These are phyloP conservation scores for Phasia obesa DNA, from an alignment of 2,888 invertebrate species.

Conservation along the genomic window DNA sequence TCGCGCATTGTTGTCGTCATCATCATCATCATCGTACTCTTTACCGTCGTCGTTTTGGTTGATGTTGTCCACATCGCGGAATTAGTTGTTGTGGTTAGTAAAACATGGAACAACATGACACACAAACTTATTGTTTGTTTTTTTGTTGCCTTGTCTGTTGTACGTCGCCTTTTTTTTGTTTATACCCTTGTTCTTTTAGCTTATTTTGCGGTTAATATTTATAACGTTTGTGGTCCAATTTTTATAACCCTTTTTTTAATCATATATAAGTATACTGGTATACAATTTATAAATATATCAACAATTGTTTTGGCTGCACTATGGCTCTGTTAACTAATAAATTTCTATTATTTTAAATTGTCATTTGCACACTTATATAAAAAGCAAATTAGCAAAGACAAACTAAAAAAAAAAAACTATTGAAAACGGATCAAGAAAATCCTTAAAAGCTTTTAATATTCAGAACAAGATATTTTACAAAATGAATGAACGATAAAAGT, in stretches of 20 bases:
- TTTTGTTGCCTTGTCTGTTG: constrained; percentile 25
- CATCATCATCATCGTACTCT: constrained; percentile 27
- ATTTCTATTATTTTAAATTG: not conserved
- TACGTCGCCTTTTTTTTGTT: constrained; percentile 64
- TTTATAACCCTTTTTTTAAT: constrained; percentile 61
- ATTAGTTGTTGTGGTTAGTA: constrained; percentile 79
- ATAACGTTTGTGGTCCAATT: constrained; percentile 79
- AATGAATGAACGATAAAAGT: too few species aligned
- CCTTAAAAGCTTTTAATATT: too few species aligned
- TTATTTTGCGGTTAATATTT: constrained; percentile 68
- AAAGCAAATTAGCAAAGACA: too few species aligned
- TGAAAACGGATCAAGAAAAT: too few species aligned
- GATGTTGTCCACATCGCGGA: constrained; percentile 64
- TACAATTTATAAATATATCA: constrained; percentile 31
- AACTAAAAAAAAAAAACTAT: too few species aligned
- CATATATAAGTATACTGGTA: constrained; percentile 12
- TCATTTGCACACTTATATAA: too few species aligned
- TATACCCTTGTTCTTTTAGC: constrained; percentile 63
- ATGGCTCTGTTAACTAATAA: not conserved
- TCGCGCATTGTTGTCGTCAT: constrained; percentile 65
- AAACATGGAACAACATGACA: constrained; percentile 76
- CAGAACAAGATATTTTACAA: too few species aligned
- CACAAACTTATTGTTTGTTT: constrained; percentile 50
- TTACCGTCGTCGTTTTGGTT: constrained; percentile 22
- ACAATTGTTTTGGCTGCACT: constrained; percentile 12